phyloP scores from a whole-genome alignment of 2,888 invertebrate species.

The Melikaiella ostensackeni region DNA sequence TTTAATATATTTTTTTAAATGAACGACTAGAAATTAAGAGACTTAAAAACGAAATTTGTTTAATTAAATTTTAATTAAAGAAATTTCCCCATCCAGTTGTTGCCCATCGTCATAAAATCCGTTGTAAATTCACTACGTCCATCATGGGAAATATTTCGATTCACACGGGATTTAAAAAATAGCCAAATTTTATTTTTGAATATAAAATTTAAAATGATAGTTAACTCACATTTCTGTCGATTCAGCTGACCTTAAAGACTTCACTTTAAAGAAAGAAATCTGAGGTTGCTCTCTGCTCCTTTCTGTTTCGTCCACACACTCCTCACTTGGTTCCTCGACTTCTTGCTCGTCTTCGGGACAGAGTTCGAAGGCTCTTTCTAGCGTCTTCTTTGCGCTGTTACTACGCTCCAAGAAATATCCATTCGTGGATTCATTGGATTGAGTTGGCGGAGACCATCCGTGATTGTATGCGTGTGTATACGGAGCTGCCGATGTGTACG shows the following conservation, averaged over 20 bases:
- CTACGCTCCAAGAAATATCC: conserved; percentile 97
- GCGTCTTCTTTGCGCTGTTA: conserved; percentile 93
- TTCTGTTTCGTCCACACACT: conserved; percentile 50
- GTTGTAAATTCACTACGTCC: no score
- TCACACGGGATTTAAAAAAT: no score
- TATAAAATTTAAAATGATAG: conserved; percentile 22
- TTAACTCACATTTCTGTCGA: neutral
- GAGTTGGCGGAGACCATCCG: conserved; percentile 93
- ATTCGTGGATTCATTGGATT: conserved; percentile 96
- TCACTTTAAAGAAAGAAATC: neutral
- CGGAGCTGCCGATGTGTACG: conserved; percentile 81
- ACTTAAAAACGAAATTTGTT: no score
- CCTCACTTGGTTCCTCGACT: conserved; percentile 60
- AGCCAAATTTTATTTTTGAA: neutral
- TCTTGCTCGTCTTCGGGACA: conserved; percentile 83
- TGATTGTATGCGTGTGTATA: conserved; percentile 94
- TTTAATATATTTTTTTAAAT: no score
- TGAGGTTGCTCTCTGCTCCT: conserved; percentile 52
- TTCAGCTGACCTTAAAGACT: neutral
- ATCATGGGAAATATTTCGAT: no score
- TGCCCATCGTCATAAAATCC: no score
- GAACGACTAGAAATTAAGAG: no score
- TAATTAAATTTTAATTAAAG: no score
- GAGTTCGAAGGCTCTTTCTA: conserved; percentile 88
- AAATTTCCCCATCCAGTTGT: no score